phyloP scores from a whole-genome alignment of 2,888 invertebrate species.

The Eupeodes luniger region DNA sequence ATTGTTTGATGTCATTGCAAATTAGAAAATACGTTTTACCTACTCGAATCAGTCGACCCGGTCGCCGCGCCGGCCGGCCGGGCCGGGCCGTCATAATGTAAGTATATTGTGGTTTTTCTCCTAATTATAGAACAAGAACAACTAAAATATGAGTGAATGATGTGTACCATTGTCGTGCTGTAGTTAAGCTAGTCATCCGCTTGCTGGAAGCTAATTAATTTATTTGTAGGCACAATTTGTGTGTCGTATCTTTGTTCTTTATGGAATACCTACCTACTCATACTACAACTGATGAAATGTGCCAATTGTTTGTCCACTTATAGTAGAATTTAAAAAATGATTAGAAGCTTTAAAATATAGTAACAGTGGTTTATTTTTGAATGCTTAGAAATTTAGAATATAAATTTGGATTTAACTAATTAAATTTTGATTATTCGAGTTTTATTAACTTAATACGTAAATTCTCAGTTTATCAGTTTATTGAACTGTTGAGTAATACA shows the following conservation, averaged over 20 bases:
- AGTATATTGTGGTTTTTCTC: background rate
- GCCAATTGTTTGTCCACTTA: too few species aligned
- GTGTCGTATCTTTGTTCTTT: constrained; percentile 11
- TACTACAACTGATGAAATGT: too few species aligned
- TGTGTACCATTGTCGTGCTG: background rate
- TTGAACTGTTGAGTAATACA: constrained; percentile 17
- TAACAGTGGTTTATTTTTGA: background rate
- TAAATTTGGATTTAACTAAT: background rate
- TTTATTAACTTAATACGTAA: constrained; percentile 24
- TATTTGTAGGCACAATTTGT: constrained; percentile 47
- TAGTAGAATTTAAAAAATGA: constrained; percentile 26
- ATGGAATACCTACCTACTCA: background rate
- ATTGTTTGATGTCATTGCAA: constrained; percentile 1
- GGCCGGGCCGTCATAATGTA: too few species aligned
- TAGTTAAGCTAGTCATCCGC: constrained; percentile 45
- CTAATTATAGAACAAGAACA: constrained; percentile 18
- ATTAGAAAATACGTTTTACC: constrained; percentile 13
- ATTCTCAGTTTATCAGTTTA: constrained; percentile 32
- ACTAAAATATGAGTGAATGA: background rate
- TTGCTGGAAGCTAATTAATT: constrained; percentile 60
- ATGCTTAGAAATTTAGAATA: background rate
- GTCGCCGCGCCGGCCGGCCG: background rate
- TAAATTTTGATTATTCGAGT: constrained; percentile 37
- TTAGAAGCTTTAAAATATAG: constrained; percentile 42
- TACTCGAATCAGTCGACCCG: constrained; percentile 10